Conservation (phyloP, 2,888 invertebrate species). For the Epicampocera succincta region DNA sequence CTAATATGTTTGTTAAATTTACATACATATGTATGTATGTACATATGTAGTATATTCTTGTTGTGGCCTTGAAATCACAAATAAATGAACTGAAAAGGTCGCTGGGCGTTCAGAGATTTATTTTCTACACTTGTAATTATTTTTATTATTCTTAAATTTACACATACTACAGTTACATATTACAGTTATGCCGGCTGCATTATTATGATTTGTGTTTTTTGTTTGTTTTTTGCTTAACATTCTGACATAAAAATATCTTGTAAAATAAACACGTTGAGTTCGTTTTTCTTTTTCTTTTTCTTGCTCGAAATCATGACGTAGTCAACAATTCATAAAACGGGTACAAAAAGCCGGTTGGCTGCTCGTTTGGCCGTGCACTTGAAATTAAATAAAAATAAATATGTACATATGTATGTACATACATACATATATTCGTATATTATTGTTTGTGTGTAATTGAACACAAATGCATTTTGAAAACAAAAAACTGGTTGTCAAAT, state of each 20-base stretch:
- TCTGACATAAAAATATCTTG: background rate
- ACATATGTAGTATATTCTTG: too few species aligned
- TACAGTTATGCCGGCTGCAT: constrained; percentile 35
- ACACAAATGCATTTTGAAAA: too few species aligned
- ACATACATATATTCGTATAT: background rate
- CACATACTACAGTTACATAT: constrained; percentile 60
- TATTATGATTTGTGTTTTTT: constrained; percentile 2
- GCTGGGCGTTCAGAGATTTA: background rate
- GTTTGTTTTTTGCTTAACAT: background rate
- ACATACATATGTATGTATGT: too few species aligned
- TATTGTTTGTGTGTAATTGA: background rate
- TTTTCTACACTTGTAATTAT: background rate
- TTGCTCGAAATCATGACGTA: constrained; percentile 55
- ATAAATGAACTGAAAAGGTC: background rate
- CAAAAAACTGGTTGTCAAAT: constrained; percentile 23
- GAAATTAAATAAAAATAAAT: constrained; percentile 28
- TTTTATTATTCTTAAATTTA: constrained; percentile 16
- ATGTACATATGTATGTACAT: background rate
- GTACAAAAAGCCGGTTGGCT: constrained; percentile 47
- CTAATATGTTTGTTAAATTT: too few species aligned
- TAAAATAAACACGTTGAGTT: constrained; percentile 15
- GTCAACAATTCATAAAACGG: background rate
- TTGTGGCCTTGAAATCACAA: background rate
- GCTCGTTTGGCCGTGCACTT: constrained; percentile 51
- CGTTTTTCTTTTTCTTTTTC: constrained; percentile 20